Conservation (phyloP, 2,113 vertebrate species). For the Morone saxatilis region DNA sequence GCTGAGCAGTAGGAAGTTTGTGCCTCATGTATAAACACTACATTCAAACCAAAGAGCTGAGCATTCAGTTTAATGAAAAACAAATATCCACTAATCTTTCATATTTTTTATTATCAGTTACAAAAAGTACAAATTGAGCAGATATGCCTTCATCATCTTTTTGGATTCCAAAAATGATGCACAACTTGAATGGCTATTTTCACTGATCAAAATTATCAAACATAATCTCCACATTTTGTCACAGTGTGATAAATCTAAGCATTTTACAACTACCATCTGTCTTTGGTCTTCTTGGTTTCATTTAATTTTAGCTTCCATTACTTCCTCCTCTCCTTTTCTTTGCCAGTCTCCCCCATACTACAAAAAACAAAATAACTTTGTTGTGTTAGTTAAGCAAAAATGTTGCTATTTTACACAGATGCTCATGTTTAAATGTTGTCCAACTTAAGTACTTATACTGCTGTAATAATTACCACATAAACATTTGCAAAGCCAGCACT, state of each 20-base stretch:
- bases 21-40: background rate
- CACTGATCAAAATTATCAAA: constrained; percentile 14
- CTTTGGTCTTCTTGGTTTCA: background rate
- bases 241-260: background rate
- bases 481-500: constrained; percentile 21
- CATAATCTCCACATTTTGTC: background rate
- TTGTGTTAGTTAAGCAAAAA: background rate
- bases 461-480: background rate
- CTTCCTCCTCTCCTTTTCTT: background rate
- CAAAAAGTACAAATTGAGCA: background rate
- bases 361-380: background rate
- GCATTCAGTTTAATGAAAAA: background rate
- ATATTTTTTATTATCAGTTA: background rate
- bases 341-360: background rate
- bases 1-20: background rate
- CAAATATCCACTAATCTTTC: too few relatives aligned
- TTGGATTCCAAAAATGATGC: background rate
- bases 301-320: background rate
- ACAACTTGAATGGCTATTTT: background rate
- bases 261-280: constrained; percentile 1
- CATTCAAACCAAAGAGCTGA: background rate
- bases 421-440: constrained; percentile 1
- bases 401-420: constrained; percentile 13
- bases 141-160: background rate
- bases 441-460: background rate